These are phyloP conservation scores for Dipodomys spectabilis DNA, from an alignment of 2,113 vertebrate genomes.

Conservation along the genomic window DNA sequence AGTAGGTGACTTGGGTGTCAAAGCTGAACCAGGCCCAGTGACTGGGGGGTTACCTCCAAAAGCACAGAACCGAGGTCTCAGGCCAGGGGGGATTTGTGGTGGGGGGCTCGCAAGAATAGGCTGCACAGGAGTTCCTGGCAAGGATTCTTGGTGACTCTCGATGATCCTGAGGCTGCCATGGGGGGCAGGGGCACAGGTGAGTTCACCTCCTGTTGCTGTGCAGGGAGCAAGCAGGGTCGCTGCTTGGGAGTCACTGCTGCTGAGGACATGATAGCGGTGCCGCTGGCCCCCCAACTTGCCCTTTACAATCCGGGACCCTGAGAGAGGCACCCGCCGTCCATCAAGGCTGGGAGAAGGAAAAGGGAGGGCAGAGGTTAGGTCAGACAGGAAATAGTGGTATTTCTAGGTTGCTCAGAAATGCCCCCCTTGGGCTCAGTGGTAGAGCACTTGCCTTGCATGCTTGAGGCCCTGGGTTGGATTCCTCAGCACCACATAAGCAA, in stretches of 20 bases:
- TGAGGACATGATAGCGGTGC: constrained; percentile 64
- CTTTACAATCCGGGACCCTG: constrained; percentile 68
- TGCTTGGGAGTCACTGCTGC: not conserved
- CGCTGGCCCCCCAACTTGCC: constrained; percentile 58
- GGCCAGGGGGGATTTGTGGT: constrained; percentile 74
- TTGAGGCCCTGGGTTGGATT: no score
- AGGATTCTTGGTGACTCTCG: constrained; percentile 42
- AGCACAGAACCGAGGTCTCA: constrained; percentile 81
- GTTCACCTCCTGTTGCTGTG: not conserved
- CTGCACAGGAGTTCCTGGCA: not conserved
- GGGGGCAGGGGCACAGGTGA: constrained; percentile 55
- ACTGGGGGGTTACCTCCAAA: constrained; percentile 74
- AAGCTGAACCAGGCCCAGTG: constrained; percentile 13
- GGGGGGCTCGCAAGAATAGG: constrained; percentile 66
- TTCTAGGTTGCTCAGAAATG: not conserved
- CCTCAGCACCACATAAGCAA: no score
- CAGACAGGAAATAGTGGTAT: not conserved
- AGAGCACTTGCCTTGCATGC: no score
- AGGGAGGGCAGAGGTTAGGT: not conserved
- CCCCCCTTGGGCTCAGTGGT: not conserved
- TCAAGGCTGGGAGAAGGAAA: constrained; percentile 73
- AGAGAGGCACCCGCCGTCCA: constrained; percentile 72
- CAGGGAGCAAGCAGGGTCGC: constrained; percentile 69
- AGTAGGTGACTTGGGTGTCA: not conserved
- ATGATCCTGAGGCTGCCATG: constrained; percentile 72